phyloP scores from a whole-genome alignment of 2,113 vertebrate genomes.

The Nannospalax galili region DNA sequence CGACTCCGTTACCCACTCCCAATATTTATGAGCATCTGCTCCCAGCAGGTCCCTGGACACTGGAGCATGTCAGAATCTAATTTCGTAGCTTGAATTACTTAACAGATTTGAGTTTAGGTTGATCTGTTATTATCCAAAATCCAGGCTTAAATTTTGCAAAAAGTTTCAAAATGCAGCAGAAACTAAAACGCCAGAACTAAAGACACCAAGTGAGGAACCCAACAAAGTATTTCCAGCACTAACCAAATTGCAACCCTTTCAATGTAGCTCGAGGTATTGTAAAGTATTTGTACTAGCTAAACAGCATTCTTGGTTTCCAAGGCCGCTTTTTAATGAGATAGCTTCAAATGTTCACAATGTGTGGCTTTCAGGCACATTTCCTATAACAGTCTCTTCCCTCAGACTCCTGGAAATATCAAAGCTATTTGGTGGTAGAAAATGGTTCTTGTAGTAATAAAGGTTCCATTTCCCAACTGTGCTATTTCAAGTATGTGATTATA shows the following conservation, averaged over 20 bases:
- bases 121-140: constrained; percentile 17
- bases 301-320: constrained; percentile 70
- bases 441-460: constrained; percentile 60
- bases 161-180: constrained; percentile 70
- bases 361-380: constrained; percentile 55
- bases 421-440: constrained; percentile 75
- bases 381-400: constrained; percentile 38
- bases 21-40: background rate
- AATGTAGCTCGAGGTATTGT: constrained; percentile 68
- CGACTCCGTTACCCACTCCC: background rate
- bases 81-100: constrained; percentile 5
- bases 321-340: constrained; percentile 63
- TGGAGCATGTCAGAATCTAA: background rate
- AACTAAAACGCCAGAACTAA: constrained; percentile 67
- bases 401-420: constrained; percentile 63
- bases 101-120: constrained; percentile 26
- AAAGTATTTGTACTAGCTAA: constrained; percentile 66
- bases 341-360: background rate
- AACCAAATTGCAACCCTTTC: constrained; percentile 45
- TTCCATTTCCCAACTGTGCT: constrained; percentile 73
- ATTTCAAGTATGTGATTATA: constrained; percentile 75
- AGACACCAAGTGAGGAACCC: constrained; percentile 15
- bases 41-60: background rate
- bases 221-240: constrained; percentile 67
- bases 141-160: constrained; percentile 39